These are phyloP conservation scores for Chromoteleia sp. DNA, from an alignment of 2,888 invertebrate genomes.

Conservation along the genomic window DNA sequence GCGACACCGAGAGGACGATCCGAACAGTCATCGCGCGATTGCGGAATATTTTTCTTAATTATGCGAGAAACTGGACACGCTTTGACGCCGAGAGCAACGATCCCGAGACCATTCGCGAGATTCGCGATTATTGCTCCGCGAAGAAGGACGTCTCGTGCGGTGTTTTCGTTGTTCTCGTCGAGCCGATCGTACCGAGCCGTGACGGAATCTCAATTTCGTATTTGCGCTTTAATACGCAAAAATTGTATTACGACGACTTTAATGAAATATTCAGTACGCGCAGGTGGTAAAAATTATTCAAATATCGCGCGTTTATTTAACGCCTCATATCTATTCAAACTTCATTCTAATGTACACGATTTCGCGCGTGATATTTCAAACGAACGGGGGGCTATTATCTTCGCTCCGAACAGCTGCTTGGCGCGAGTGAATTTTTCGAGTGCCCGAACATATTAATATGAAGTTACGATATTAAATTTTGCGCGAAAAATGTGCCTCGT, in stretches of 20 bases:
- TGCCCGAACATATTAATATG: constrained; percentile 39
- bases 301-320: constrained; percentile 16
- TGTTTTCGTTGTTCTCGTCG: constrained; percentile 4
- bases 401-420: constrained; percentile 26
- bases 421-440: constrained; percentile 27
- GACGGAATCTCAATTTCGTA: constrained; percentile 9
- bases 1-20: background rate
- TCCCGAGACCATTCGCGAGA: too few species aligned
- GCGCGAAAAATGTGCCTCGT: background rate
- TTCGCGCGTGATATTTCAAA: constrained; percentile 42
- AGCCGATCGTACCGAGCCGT: background rate
- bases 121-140: too few species aligned
- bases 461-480: constrained; percentile 40
- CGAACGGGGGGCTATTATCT: constrained; percentile 26
- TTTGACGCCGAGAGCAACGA: too few species aligned
- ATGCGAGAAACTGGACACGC: too few species aligned
- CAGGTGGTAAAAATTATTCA: constrained; percentile 37
- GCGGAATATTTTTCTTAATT: too few species aligned
- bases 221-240: constrained; percentile 15
- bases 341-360: constrained; percentile 34
- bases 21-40: background rate
- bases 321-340: constrained; percentile 26
- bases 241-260: constrained; percentile 5
- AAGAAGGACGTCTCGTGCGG: too few species aligned
- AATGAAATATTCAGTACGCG: constrained; percentile 43